These are phyloP conservation scores for Acronicta aceris DNA, from an alignment of 2,888 invertebrate genomes.

Conservation along the genomic window DNA sequence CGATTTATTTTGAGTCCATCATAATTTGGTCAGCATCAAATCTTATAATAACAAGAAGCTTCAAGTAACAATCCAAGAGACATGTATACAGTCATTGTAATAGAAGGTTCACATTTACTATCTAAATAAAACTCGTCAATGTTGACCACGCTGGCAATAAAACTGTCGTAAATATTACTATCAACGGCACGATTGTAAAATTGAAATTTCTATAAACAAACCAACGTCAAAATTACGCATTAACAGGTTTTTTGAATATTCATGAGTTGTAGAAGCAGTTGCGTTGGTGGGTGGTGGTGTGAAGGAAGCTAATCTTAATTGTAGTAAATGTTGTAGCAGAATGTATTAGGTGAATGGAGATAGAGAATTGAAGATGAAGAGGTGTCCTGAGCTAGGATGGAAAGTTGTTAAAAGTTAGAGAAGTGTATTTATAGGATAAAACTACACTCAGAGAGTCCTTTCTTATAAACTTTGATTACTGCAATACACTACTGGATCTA, in stretches of 20 bases:
- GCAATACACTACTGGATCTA: no score
- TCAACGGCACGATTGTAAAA: slow-evolving; percentile 80
- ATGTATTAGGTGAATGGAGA: background rate
- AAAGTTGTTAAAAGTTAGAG: no score
- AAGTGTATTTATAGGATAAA: no score
- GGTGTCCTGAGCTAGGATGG: no score
- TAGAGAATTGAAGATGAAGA: no score
- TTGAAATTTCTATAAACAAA: slow-evolving; percentile 82
- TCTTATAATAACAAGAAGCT: background rate
- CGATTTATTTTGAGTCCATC: no score
- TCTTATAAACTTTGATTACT: no score
- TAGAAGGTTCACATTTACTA: slow-evolving; percentile 11
- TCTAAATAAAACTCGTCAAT: slow-evolving; percentile 42
- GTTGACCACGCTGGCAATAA: slow-evolving; percentile 76
- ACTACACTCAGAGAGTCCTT: no score
- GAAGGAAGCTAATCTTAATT: background rate
- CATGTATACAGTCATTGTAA: slow-evolving; percentile 4
- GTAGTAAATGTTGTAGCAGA: background rate
- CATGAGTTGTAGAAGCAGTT: background rate
- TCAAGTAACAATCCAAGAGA: background rate
- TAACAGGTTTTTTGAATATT: slow-evolving; percentile 27
- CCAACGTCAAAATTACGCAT: slow-evolving; percentile 46
- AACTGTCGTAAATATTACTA: slow-evolving; percentile 81
- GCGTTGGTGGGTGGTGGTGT: background rate
- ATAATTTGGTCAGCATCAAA: no score